phyloP scores from a whole-genome alignment of 2,113 vertebrate genomes.

The Irena cyanogastra region DNA sequence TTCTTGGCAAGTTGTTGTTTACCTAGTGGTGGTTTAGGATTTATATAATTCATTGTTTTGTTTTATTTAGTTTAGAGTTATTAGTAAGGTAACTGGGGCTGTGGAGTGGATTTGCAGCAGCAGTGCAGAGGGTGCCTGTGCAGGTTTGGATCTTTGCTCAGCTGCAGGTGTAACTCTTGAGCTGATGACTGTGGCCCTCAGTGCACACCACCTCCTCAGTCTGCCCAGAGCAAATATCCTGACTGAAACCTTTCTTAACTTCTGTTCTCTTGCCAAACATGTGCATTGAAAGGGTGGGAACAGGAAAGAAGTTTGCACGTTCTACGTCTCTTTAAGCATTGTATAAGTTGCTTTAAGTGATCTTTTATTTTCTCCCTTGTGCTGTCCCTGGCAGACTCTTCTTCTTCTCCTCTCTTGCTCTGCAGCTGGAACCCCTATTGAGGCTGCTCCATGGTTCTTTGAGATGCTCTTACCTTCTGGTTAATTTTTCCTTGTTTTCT shows the following conservation, averaged over 20 bases:
- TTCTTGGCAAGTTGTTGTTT: background rate
- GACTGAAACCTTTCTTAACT: background rate
- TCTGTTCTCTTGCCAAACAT: background rate
- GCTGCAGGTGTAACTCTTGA: rapidly evolving
- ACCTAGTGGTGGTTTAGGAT: background rate
- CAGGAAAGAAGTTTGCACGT: rapidly evolving
- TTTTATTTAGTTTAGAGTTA: background rate
- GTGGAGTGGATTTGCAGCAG: background rate
- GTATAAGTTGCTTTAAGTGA: background rate
- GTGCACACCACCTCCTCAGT: background rate
- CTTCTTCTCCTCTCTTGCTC: background rate
- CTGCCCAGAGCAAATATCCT: background rate
- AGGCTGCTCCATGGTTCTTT: background rate
- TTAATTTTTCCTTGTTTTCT: background rate
- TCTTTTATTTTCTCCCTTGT: background rate
- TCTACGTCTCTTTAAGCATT: background rate
- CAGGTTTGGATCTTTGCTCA: rapidly evolving
- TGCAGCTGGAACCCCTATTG: background rate
- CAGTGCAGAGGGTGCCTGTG: background rate
- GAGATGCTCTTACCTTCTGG: background rate
- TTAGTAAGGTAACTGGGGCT: background rate
- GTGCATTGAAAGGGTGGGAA: background rate
- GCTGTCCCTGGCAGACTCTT: background rate
- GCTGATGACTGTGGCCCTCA: background rate
- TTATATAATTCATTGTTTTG: background rate